Percentiles rank a stretch among this genome's conserved stretches.
These are phyloP conservation scores for Dolomedes plantarius DNA, from an alignment of 2,888 invertebrate species.

Conservation along the genomic window DNA sequence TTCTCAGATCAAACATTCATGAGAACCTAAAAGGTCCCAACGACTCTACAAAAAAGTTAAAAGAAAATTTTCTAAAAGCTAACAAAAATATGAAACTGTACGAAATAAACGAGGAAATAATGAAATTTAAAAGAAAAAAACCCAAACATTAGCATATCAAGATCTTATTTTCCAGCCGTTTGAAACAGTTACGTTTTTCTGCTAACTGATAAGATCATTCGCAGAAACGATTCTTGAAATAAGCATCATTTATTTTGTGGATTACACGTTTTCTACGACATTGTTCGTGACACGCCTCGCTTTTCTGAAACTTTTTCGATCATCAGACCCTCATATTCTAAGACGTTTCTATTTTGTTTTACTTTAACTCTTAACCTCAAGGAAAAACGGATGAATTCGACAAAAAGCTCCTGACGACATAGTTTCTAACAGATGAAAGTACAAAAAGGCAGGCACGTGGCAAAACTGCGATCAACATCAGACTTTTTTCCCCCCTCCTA, in stretches of 20 bases:
- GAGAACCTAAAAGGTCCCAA: too few relatives aligned
- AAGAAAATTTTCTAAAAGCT: too few relatives aligned
- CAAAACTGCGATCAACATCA: slow-evolving; percentile 55
- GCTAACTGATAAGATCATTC: too few relatives aligned
- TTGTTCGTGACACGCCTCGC: not conserved
- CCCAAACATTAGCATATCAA: too few relatives aligned
- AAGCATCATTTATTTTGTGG: not conserved
- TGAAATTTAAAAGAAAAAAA: too few relatives aligned
- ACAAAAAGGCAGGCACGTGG: slow-evolving; percentile 34
- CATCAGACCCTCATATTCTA: not conserved
- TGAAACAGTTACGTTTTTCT: too few relatives aligned
- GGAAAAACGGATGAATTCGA: slow-evolving; percentile 40
- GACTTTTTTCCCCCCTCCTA: slow-evolving; percentile 6
- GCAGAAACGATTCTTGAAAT: too few relatives aligned
- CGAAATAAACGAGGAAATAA: too few relatives aligned
- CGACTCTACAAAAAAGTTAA: too few relatives aligned
- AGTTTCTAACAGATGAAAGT: slow-evolving; percentile 47
- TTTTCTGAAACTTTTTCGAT: not conserved
- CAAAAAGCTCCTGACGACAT: slow-evolving; percentile 47
- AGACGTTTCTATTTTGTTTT: not conserved
- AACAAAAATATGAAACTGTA: too few relatives aligned
- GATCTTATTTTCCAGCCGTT: too few relatives aligned
- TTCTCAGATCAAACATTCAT: too few relatives aligned
- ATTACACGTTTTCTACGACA: not conserved
- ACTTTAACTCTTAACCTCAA: slow-evolving; percentile 33